Percentiles rank a stretch among this genome's conserved stretches.
These are phyloP conservation scores for Tylochromis polylepis DNA, from an alignment of 2,113 vertebrate species.

Conservation along the genomic window DNA sequence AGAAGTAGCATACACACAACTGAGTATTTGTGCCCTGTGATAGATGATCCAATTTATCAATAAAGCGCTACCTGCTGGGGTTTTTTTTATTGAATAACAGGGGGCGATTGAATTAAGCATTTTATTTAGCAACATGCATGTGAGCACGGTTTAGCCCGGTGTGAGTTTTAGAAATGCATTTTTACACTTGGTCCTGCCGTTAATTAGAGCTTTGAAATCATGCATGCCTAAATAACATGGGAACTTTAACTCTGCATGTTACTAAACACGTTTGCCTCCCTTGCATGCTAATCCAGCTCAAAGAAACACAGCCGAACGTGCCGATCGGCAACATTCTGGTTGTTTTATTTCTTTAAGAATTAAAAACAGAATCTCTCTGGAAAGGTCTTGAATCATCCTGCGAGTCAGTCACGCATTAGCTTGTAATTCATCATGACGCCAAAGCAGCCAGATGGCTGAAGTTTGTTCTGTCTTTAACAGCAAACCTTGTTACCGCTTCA, in stretches of 20 bases:
- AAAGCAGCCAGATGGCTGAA: not conserved
- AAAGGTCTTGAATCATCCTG: not conserved
- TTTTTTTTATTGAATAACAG: not conserved
- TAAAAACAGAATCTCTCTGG: not conserved
- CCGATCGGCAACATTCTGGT: not conserved
- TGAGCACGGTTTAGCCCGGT: not conserved
- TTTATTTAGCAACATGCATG: not conserved
- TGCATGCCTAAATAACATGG: not conserved
- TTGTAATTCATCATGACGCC: not conserved
- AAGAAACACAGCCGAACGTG: not conserved
- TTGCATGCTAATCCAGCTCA: not conserved
- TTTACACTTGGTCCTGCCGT: not conserved
- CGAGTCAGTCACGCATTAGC: not conserved
- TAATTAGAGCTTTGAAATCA: not conserved
- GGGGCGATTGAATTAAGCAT: not conserved
- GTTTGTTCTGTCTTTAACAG: not conserved
- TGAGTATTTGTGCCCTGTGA: not conserved
- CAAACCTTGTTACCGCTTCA: not conserved
- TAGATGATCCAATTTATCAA: not conserved
- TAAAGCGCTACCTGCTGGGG: not conserved
- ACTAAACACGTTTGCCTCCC: not conserved
- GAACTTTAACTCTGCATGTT: not conserved
- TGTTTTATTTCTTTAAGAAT: not conserved
- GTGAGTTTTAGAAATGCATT: rapidly evolving
- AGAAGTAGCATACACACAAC: not conserved